These are phyloP conservation scores for Hippopotamyrus pictus DNA, from an alignment of 2,797 vertebrate genomes.

Conservation along the genomic window DNA sequence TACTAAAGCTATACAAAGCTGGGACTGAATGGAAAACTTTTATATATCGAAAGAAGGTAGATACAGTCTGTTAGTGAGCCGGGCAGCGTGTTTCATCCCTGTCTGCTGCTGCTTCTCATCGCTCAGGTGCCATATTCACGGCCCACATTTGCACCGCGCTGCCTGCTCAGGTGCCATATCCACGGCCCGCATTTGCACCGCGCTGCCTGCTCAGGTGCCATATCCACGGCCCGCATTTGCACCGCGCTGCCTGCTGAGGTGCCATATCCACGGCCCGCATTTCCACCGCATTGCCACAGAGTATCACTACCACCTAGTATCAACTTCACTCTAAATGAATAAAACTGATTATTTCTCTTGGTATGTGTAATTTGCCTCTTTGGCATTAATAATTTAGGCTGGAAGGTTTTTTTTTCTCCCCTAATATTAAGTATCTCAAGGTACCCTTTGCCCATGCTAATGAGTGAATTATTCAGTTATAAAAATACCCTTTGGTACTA, in stretches of 20 bases:
- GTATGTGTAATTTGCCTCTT: not conserved
- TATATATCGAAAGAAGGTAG: not conserved
- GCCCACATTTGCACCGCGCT: too few relatives aligned
- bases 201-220: not conserved
- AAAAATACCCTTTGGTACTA: not conserved
- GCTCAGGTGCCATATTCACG: not conserved
- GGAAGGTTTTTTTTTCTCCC: not conserved
- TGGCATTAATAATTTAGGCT: not conserved
- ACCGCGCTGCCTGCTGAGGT: too few relatives aligned
- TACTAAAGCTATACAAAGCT: not conserved
- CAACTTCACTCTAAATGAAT: not conserved
- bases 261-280: too few relatives aligned
- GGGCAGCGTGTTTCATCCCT: not conserved
- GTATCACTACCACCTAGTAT: not conserved
- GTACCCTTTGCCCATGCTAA: not conserved
- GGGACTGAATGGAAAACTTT: not conserved
- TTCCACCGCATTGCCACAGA: not conserved
- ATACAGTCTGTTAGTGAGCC: not conserved
- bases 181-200: too few relatives aligned
- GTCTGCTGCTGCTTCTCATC: not conserved
- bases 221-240: not conserved
- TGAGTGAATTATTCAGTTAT: not conserved
- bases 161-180: not conserved
- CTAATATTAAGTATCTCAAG: not conserved
- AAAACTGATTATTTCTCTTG: not conserved